Evolutionary conservation across 2,113 vertebrate species (phyloP).

Genomic region (Mesembrinibis cayennensis): DNA sequence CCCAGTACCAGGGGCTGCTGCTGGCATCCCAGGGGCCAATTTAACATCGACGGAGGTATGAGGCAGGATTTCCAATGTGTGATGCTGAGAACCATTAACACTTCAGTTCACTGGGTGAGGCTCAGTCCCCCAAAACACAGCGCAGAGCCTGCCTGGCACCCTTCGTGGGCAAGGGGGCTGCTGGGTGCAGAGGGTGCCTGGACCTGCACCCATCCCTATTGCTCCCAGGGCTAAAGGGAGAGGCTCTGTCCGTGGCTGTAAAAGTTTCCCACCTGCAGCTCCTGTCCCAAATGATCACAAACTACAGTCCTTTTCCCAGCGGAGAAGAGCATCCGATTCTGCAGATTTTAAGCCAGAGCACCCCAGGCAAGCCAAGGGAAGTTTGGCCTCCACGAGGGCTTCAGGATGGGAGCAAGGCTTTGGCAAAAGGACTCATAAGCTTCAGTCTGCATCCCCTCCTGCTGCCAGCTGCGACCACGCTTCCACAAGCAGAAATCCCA

Average conservation of each 20-base stretch:
- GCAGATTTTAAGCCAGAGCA: neutral
- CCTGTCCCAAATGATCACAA: neutral
- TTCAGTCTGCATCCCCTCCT: neutral
- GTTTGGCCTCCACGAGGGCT: neutral
- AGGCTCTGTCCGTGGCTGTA: neutral
- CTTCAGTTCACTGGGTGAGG: neutral
- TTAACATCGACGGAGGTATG: accelerated
- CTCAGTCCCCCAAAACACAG: neutral
- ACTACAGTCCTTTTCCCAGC: neutral
- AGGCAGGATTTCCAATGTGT: neutral
- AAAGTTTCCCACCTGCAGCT: neutral
- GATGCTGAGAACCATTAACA: neutral
- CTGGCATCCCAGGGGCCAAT: neutral
- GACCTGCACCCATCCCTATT: accelerated
- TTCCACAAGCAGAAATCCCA: neutral
- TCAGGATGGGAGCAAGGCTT: neutral
- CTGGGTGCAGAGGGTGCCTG: neutral
- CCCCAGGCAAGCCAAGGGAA: neutral
- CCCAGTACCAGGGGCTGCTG: neutral
- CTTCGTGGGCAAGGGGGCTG: neutral
- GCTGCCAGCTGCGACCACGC: accelerated
- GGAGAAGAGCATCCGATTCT: neutral
- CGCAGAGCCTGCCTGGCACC: neutral
- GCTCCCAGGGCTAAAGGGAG: accelerated
- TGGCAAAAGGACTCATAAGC: neutral